phyloP scores from a whole-genome alignment of 2,888 invertebrate species.

The Bugula neritina region DNA sequence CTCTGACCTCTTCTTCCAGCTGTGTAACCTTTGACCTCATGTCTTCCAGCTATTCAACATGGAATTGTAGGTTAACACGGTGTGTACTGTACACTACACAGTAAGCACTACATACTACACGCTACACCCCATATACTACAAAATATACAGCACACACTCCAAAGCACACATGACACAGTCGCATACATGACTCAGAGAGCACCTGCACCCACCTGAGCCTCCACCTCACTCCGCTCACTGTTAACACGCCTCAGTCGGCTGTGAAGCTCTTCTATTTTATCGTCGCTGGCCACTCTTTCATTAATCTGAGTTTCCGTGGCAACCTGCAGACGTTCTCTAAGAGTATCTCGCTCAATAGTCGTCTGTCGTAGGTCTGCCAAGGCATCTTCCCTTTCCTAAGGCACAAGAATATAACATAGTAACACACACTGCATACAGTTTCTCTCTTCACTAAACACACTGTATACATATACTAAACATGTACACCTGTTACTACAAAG shows the following conservation, averaged over 20 bases:
- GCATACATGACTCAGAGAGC: too few species aligned
- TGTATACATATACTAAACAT: too few species aligned
- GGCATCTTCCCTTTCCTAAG: conserved; percentile 49
- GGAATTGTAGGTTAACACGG: too few species aligned
- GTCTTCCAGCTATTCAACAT: not conserved
- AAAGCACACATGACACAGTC: too few species aligned
- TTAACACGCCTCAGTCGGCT: not conserved
- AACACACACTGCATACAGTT: not conserved
- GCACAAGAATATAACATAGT: not conserved
- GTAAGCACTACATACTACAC: too few species aligned
- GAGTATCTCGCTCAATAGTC: conserved; percentile 51
- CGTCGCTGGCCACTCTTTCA: conserved; percentile 50
- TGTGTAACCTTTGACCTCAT: conserved; percentile 31
- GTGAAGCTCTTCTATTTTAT: conserved; percentile 42
- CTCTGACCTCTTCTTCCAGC: conserved; percentile 45
- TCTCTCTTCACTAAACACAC: too few species aligned
- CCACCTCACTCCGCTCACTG: conserved; percentile 15
- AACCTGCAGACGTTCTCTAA: conserved; percentile 50
- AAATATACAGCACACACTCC: too few species aligned
- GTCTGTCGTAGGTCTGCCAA: conserved; percentile 47
- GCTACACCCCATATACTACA: too few species aligned
- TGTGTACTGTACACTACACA: too few species aligned
- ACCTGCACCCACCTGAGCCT: conserved; percentile 22
- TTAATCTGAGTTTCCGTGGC: conserved; percentile 49
- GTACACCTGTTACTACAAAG: too few species aligned